A percentile compares a stretch with the other conserved stretches of the same genome.
Conservation (phyloP, 2,797 vertebrate genomes). For the Danio albolineatus region DNA sequence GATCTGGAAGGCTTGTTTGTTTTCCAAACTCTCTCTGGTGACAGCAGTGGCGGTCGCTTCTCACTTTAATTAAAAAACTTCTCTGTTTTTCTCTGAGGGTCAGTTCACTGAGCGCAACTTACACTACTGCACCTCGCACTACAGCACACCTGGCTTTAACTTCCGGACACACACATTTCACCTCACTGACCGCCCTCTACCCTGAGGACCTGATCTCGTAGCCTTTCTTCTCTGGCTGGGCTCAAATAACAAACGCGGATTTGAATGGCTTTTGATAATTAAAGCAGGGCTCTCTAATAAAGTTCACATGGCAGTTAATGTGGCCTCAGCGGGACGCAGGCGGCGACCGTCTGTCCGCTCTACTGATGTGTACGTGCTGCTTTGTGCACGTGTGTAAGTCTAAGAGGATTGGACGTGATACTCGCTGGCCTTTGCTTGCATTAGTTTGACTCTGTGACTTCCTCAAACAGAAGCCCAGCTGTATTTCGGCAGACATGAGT, state of each 20-base stretch:
- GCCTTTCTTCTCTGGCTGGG: constrained; percentile 59
- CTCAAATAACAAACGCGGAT: constrained; percentile 69
- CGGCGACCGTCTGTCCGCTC: constrained; percentile 38
- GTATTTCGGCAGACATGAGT: constrained; percentile 31
- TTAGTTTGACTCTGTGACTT: constrained; percentile 33
- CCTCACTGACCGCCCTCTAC: neutral
- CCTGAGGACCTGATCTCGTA: constrained; percentile 33
- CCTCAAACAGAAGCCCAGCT: constrained; percentile 38
- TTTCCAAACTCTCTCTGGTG: neutral
- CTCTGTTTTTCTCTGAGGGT: constrained; percentile 7
- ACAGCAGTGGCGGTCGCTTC: constrained; percentile 1
- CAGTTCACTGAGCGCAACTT: neutral
- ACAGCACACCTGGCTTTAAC: constrained; percentile 41
- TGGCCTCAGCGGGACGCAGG: constrained; percentile 36
- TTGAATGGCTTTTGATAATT: constrained; percentile 58
- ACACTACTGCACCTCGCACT: constrained; percentile 3
- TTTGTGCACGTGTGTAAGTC: constrained; percentile 4
- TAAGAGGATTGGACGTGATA: constrained; percentile 46
- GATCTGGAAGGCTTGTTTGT: constrained; percentile 25
- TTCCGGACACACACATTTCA: constrained; percentile 5
- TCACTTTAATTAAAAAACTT: constrained; percentile 26
- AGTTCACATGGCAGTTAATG: constrained; percentile 57
- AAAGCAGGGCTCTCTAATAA: constrained; percentile 60
- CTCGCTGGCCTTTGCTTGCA: constrained; percentile 21
- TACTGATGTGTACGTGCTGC: neutral